Evolutionary conservation across 1,140 invertebrate species (phyloP).

Genomic region (Drosophila punjabiensis): DNA sequence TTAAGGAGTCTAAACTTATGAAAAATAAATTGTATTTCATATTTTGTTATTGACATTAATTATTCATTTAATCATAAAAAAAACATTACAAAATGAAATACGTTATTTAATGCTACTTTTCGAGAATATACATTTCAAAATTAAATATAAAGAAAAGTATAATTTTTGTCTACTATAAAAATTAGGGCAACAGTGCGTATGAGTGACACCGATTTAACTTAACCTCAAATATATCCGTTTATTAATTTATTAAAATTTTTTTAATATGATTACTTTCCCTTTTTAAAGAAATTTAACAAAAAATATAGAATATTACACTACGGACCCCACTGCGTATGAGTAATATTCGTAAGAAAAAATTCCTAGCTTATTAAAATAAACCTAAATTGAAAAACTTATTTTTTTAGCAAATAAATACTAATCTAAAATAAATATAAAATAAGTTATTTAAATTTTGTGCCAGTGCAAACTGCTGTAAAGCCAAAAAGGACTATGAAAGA

Average conservation of each 20-base stretch:
- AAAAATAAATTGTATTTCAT: too few species aligned
- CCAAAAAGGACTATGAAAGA: slow-evolving; percentile 2
- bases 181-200: slow-evolving; percentile 1
- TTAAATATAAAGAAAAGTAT: background rate
- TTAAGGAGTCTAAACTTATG: too few species aligned
- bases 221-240: too few species aligned
- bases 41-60: too few species aligned
- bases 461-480: slow-evolving; percentile 8
- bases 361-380: background rate
- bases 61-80: too few species aligned
- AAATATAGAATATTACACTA: background rate
- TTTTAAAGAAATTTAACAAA: background rate
- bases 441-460: background rate
- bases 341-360: background rate
- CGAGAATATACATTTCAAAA: too few species aligned
- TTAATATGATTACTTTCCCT: background rate
- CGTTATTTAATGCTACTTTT: too few species aligned
- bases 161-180: background rate
- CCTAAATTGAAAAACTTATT: background rate
- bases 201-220: background rate
- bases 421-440: background rate
- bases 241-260: background rate
- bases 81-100: too few species aligned
- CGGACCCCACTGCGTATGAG: background rate
- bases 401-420: background rate